Percentiles rank a stretch among this genome's conserved stretches.
phyloP scores from a whole-genome alignment of 1,140 invertebrate genomes.

The Bathynomus jamesi region DNA sequence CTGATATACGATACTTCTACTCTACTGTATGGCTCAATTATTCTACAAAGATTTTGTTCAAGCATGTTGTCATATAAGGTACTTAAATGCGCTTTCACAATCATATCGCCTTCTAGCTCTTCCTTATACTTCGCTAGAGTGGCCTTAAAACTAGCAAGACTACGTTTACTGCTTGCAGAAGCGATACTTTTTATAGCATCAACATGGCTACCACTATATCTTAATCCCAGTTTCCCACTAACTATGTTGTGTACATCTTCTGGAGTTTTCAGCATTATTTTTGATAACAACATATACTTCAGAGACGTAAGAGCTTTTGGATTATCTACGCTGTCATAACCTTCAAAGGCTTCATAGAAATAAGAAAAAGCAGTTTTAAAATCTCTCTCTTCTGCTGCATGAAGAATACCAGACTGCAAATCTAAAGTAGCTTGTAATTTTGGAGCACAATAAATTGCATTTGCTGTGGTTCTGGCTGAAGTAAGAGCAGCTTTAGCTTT shows the following conservation, averaged over 20 bases:
- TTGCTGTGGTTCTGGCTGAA: conserved; percentile 95
- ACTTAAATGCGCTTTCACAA: conserved; percentile 91
- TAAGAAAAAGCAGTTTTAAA: conserved; percentile 99
- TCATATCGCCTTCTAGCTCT: conserved; percentile 91
- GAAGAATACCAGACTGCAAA: conserved; percentile 93
- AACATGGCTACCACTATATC: conserved; percentile 89
- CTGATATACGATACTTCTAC: conserved; percentile 84
- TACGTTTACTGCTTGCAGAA: conserved; percentile 89
- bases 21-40: conserved; percentile 96
- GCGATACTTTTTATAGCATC: conserved; percentile 98
- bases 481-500: conserved; percentile 95
- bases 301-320: conserved; percentile 84
- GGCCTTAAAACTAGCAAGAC: conserved; percentile 87
- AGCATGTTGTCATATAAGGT: conserved; percentile 97
- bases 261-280: conserved; percentile 93
- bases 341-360: conserved; percentile 99
- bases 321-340: conserved; percentile 91
- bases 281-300: conserved; percentile 98
- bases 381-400: conserved; percentile 97
- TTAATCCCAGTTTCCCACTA: conserved; percentile 91
- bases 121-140: conserved; percentile 76
- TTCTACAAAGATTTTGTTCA: conserved; percentile 96
- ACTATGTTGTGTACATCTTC: conserved; percentile 95
- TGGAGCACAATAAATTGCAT: conserved; percentile 97
- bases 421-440: conserved; percentile 95